Evolutionary conservation across 2,113 vertebrate species (phyloP).

Genomic region (Gallinago paraguaiae): DNA sequence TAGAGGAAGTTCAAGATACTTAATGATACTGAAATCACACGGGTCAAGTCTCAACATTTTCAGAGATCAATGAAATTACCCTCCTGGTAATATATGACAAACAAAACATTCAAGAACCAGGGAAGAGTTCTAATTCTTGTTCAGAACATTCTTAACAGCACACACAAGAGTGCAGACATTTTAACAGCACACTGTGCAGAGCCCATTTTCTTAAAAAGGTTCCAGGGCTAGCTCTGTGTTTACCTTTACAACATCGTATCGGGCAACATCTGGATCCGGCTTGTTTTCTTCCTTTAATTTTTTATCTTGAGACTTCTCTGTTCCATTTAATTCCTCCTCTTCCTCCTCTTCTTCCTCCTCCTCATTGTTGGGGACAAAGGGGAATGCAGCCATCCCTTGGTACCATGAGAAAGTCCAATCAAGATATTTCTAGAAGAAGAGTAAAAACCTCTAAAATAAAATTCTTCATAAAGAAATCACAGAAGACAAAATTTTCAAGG

Average conservation of each 20-base stretch:
- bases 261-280: constrained; percentile 85
- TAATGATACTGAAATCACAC: background rate
- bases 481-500: background rate
- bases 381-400: constrained; percentile 82
- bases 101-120: background rate
- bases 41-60: background rate
- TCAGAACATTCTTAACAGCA: background rate
- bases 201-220: background rate
- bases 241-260: constrained; percentile 89
- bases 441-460: background rate
- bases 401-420: constrained; percentile 92
- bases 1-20: background rate
- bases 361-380: constrained; percentile 81
- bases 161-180: background rate
- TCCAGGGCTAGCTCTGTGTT: background rate
- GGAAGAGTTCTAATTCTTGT: background rate
- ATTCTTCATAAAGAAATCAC: background rate
- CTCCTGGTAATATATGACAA: background rate
- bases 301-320: constrained; percentile 68
- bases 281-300: constrained; percentile 81
- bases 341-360: constrained; percentile 86
- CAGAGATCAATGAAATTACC: background rate
- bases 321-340: constrained; percentile 51
- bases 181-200: background rate
- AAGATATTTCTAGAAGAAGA: constrained; percentile 81